These are phyloP conservation scores for Gambusia affinis DNA, from an alignment of 2,113 vertebrate genomes.

Conservation along the genomic window DNA sequence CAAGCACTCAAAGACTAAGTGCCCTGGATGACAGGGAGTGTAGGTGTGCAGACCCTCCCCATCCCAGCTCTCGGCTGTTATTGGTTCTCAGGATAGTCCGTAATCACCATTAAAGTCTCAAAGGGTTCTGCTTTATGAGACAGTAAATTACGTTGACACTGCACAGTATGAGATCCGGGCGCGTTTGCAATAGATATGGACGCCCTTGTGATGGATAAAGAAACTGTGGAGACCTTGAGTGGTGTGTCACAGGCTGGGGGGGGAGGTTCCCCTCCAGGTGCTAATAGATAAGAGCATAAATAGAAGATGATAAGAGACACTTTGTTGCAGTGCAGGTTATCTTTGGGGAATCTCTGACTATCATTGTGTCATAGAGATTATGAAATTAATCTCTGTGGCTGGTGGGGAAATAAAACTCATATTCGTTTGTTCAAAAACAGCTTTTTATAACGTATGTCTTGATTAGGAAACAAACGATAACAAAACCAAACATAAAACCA, in stretches of 20 bases:
- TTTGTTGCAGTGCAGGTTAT: conserved; percentile 6
- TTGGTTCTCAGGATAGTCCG: conserved; percentile 43
- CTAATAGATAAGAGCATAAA: conserved; percentile 19
- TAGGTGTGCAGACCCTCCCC: conserved; percentile 46
- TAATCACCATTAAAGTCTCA: conserved; percentile 60
- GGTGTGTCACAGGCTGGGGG: conserved; percentile 15
- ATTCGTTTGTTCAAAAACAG: too few species aligned
- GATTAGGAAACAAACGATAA: too few species aligned
- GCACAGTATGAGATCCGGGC: conserved; percentile 18
- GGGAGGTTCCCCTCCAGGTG: not conserved
- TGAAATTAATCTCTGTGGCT: too few species aligned
- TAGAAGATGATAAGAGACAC: conserved; percentile 3
- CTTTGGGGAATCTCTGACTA: conserved; percentile 1
- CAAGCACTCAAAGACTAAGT: conserved; percentile 25
- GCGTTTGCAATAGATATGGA: conserved; percentile 23
- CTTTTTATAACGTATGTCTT: too few species aligned
- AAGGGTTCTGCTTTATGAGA: conserved; percentile 47
- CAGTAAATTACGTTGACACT: conserved; percentile 56
- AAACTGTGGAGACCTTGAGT: conserved; percentile 30
- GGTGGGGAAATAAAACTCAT: too few species aligned
- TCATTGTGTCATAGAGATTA: not conserved
- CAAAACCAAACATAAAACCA: too few species aligned
- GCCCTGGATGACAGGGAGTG: conserved; percentile 35
- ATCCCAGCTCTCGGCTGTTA: conserved; percentile 39
- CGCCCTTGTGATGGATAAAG: conserved; percentile 31